A percentile compares a stretch with the other conserved stretches of the same genome.
Evolutionary conservation across 2,113 vertebrate genomes (phyloP).

Genomic region (Vulpes lagopus): DNA sequence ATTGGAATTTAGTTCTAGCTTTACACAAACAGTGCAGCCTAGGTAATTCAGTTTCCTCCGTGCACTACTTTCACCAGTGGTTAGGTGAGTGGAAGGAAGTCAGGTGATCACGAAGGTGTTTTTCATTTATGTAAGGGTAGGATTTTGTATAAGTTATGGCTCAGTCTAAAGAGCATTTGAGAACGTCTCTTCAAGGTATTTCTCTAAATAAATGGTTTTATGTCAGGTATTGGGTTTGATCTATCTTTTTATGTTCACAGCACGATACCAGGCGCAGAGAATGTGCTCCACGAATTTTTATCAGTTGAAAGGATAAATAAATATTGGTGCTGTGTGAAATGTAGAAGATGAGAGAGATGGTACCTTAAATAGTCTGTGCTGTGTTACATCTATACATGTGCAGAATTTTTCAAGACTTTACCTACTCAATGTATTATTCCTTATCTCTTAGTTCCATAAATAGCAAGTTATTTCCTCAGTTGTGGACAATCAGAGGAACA

Average conservation of each 20-base stretch:
- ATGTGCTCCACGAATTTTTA: not conserved
- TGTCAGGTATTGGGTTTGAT: not conserved
- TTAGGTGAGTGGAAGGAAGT: not conserved
- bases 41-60: not conserved
- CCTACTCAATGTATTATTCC: not conserved
- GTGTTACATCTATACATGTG: not conserved
- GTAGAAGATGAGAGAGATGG: not conserved
- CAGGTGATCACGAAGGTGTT: not conserved
- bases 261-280: not conserved
- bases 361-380: not conserved
- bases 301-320: constrained; percentile 3
- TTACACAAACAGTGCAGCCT: not conserved
- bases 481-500: not conserved
- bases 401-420: not conserved
- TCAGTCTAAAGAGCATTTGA: not conserved
- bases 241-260: not conserved
- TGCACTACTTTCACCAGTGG: not conserved
- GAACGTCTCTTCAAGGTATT: not conserved
- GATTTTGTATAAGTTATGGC: not conserved
- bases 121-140: not conserved
- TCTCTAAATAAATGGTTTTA: constrained; percentile 28
- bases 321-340: not conserved
- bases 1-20: not conserved
- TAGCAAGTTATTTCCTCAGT: not conserved
- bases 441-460: not conserved